Conservation (phyloP, 2,888 invertebrate species). For the Pandemis heparana region DNA sequence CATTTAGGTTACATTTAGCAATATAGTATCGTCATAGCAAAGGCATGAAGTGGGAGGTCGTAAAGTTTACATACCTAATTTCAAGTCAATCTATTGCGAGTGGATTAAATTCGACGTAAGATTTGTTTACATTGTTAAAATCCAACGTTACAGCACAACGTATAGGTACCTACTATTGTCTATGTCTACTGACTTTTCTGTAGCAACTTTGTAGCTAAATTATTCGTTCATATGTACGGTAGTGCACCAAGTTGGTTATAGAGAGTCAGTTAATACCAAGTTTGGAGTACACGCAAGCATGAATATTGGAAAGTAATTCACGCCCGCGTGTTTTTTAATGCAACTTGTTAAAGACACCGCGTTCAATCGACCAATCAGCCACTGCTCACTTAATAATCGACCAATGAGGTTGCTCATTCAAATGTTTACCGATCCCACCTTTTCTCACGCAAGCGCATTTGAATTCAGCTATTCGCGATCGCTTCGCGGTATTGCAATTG, state of each 20-base stretch:
- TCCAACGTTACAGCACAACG: too few species aligned
- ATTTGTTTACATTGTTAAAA: too few species aligned
- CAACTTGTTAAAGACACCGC: neutral
- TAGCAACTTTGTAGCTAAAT: too few species aligned
- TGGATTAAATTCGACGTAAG: too few species aligned
- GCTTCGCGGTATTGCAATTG: slow-evolving; percentile 11
- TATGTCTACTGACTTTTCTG: too few species aligned
- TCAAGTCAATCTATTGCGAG: too few species aligned
- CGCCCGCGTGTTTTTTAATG: neutral
- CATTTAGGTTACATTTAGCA: too few species aligned
- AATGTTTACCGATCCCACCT: slow-evolving; percentile 27
- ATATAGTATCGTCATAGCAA: too few species aligned
- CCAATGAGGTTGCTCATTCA: slow-evolving; percentile 18
- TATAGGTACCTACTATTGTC: too few species aligned
- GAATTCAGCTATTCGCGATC: slow-evolving; percentile 22
- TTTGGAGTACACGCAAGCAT: neutral
- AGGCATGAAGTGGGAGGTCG: too few species aligned
- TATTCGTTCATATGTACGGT: too few species aligned
- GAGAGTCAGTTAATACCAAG: neutral
- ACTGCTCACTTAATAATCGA: neutral
- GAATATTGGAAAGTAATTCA: neutral
- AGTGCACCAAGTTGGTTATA: neutral
- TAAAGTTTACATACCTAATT: too few species aligned
- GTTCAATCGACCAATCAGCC: neutral
- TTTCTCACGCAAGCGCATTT: slow-evolving; percentile 37